phyloP scores from a whole-genome alignment of 1,140 invertebrate species.

The Apocrypta bakeri region DNA sequence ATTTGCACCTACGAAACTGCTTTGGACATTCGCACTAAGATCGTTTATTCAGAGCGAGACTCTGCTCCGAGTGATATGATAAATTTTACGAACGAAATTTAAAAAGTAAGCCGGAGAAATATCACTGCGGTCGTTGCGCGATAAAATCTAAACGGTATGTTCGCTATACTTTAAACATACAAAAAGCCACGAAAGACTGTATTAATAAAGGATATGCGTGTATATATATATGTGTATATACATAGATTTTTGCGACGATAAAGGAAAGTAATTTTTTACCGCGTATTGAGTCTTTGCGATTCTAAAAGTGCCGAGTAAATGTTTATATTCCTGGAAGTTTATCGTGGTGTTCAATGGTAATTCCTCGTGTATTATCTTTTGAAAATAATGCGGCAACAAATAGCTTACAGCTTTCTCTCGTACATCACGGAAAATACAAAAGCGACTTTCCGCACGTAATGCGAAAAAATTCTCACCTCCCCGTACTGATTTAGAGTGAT shows the following conservation, averaged over 20 bases:
- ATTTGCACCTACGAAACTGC: background rate
- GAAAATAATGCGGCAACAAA: background rate
- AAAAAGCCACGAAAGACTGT: background rate
- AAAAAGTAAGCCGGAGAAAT: conserved; percentile 2
- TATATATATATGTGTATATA: background rate
- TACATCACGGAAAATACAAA: background rate
- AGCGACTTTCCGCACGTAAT: background rate
- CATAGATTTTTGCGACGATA: conserved; percentile 24
- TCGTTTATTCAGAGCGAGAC: too few species aligned
- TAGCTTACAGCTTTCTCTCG: background rate
- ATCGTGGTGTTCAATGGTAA: background rate
- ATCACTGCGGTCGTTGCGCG: background rate
- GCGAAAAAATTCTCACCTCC: background rate
- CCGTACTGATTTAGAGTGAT: too few species aligned
- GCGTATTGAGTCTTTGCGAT: background rate
- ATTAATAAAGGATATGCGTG: conserved; percentile 21
- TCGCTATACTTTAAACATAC: background rate
- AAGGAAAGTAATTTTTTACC: conserved; percentile 10
- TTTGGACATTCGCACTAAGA: too few species aligned
- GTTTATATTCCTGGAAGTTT: background rate
- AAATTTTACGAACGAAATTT: conserved; percentile 11
- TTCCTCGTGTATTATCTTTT: background rate
- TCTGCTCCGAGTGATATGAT: background rate
- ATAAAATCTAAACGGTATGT: conserved; percentile 18
- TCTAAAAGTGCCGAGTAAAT: background rate